Base-by-base conservation (phyloP, 2,113 vertebrate species). In the Petrocephalus microphthalmus region DNA sequence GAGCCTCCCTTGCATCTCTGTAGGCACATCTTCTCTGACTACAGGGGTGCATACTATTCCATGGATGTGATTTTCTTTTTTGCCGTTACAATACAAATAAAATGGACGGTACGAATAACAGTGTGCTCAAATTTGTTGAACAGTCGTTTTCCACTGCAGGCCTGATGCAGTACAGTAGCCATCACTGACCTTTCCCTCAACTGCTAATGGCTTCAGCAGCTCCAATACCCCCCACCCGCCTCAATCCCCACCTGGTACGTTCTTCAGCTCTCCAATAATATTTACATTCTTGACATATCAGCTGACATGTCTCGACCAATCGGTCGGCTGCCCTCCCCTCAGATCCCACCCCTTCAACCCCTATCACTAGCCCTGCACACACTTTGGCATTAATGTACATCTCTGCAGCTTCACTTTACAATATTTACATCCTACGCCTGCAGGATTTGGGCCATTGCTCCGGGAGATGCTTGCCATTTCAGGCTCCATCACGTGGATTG, bases 181-280 rank as follows among this genome's bases (percentile, higher is more conserved):
- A 81, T 88, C 33, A 19, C 51, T 93, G 93, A 94, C 93, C 93
- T 92, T 88, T 91, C 91, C 25, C 87, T 94, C 91, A 95, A 93
- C 92, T 85, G 88, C 82, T 93, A 94, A 94, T 95, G 91, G 90
- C 88, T 95, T 94, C 90, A 91, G 90, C 94, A 95, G 94, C 89
- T 90, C 85, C 1, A n/a, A 22, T 84, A 49, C 78, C 67, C 54
- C 87, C 83, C 74, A 25, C 57, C 74, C 60, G 53, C 85, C 67
- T 64, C n/a, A 57, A 17, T 56, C 22, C 84, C 84, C 52, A 53
- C 25, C 52, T 85, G 84, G 53, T 25, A 54, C n/a, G 15, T 74
- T 49, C 83, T 25, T 83, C 81, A 42, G 78, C 88, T 74, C 84
- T 83, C 90, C 86, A 88, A 51, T 90, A 82, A 85, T 91, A 89